A percentile compares a stretch with the other conserved stretches of the same genome.
Conservation (phyloP, 2,113 vertebrate genomes). For the Rhipidura dahli region DNA sequence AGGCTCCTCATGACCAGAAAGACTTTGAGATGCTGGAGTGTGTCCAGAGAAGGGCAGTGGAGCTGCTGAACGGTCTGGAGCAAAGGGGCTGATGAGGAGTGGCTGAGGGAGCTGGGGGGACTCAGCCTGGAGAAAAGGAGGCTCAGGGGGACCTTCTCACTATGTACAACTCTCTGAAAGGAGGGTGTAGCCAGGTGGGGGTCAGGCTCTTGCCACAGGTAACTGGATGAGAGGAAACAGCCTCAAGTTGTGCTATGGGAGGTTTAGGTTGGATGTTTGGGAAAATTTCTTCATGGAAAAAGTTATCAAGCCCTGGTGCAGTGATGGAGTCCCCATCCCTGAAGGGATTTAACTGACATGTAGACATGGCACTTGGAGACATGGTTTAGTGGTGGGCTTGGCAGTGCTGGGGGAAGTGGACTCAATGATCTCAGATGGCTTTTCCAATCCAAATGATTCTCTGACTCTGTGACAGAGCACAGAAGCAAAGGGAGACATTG, state of each 20-base stretch:
- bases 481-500: neutral
- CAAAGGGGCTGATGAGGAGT: neutral
- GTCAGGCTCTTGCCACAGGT: neutral
- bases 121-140: neutral
- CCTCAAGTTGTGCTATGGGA: neutral
- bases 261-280: neutral
- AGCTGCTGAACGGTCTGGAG: neutral
- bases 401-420: neutral
- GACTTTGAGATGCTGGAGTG: neutral
- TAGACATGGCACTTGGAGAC: neutral
- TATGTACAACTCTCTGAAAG: neutral
- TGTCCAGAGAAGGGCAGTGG: neutral
- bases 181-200: neutral
- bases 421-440: neutral
- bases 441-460: neutral
- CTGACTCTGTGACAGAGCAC: neutral
- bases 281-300: neutral
- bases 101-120: neutral
- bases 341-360: neutral
- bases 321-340: neutral
- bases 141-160: neutral
- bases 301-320: accelerated
- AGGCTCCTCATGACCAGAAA: neutral
- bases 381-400: neutral
- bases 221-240: neutral